A percentile compares a stretch with the other conserved stretches of the same genome.
Conservation (phyloP, 2,888 invertebrate species). For the Caenorhabditis uteleia region DNA sequence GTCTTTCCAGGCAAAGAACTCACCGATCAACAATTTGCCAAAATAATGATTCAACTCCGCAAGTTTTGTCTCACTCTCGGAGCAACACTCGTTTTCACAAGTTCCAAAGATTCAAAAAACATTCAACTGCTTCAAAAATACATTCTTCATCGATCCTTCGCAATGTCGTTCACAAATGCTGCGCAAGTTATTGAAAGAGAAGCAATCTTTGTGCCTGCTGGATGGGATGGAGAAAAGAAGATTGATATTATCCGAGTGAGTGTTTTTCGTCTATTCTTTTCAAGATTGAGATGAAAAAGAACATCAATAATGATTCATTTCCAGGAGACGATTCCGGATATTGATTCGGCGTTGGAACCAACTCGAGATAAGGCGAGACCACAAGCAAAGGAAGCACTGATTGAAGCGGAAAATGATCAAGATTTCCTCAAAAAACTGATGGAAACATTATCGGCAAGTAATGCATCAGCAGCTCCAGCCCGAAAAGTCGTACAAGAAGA, state of each 20-base stretch:
- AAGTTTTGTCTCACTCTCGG: constrained; percentile 63
- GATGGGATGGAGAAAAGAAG: constrained; percentile 67
- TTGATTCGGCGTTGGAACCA: constrained; percentile 50
- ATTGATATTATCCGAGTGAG: constrained; percentile 44
- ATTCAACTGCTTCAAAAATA: constrained; percentile 63
- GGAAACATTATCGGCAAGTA: constrained; percentile 4
- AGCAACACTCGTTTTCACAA: constrained; percentile 61
- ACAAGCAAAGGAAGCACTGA: constrained; percentile 37
- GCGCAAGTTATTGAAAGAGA: constrained; percentile 67
- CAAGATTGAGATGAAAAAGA: too few relatives aligned
- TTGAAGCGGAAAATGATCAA: constrained; percentile 62
- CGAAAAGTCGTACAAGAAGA: constrained; percentile 33
- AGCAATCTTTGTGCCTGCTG: constrained; percentile 65
- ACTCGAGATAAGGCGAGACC: constrained; percentile 45
- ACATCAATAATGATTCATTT: not conserved
- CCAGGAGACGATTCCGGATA: constrained; percentile 45
- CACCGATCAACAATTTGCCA: constrained; percentile 52
- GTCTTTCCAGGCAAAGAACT: constrained; percentile 41
- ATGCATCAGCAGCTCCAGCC: constrained; percentile 11
- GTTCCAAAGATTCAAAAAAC: constrained; percentile 45
- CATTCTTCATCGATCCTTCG: constrained; percentile 64
- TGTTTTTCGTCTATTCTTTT: not conserved
- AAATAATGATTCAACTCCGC: constrained; percentile 62
- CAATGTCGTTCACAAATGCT: constrained; percentile 59
- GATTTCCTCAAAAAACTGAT: constrained; percentile 45